Base-by-base conservation (phyloP, 2,113 vertebrate genomes). In the Tyrannus savana region DNA sequence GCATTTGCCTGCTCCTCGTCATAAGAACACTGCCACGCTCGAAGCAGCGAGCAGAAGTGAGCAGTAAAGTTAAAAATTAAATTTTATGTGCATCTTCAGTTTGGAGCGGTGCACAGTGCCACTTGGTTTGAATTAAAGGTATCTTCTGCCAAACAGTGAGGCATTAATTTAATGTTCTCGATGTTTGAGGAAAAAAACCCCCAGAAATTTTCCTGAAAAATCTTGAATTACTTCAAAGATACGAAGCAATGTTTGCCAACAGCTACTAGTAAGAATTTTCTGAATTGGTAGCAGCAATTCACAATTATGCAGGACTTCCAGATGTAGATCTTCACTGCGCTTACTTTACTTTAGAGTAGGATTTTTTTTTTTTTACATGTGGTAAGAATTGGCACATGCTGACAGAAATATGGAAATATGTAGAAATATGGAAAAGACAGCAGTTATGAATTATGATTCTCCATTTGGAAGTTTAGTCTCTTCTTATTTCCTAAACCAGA, bases 401-500 rank as follows among this genome's bases (percentile, higher is more conserved):
- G 60, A 59, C 63, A 55, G 67, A 83, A 93, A 88, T 67, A 77
- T 50, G 76, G 55, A 74, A 85, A 90, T 37, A 37, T 37, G 37
- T 53, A 55, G 67, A 83, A 93, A 88, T 67, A 77, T 50, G 76
- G 55, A 74, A 85, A 90, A 91, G 60, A 44, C 92, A 88, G 79
- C 55, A 33, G 88, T 88, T 93, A 81, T 63, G 42, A 95, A 84
- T 96, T 90, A 93, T 56, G 52, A 19, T 72, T 91, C 75, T 94
- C 46, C 39, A 52, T 88, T 96, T 96, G 90, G 82, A 95, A 84
- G 37, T 83, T 78, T n/a, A 77, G 50, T 67, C 55, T 91, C 30
- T 89, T 64, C 46, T 89, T 82, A 71, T 95, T 96, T 96, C 46
- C 71, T 63, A 76, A 80, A 69, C 39, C 75, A 84, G 82, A 88